Evolutionary conservation across 2,797 vertebrate genomes (phyloP).

Genomic region (Danio albolineatus): DNA sequence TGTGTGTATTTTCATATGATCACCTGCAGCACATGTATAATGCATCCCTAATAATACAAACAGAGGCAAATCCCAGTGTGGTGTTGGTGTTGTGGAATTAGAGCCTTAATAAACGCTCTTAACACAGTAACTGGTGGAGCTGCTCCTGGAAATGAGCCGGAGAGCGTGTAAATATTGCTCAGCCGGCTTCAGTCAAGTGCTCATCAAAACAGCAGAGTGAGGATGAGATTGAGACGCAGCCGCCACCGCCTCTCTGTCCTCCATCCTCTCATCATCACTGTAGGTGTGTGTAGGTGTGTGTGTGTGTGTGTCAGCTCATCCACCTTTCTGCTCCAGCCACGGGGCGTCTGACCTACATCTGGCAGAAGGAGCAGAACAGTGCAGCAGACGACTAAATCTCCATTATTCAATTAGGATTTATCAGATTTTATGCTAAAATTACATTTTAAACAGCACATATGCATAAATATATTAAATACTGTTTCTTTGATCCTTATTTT

Average conservation of each 20-base stretch:
- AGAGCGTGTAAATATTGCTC: constrained; percentile 46
- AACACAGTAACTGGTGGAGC: constrained; percentile 1
- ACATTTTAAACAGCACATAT: too few relatives aligned
- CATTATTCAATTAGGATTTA: too few relatives aligned
- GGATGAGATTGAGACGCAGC: constrained; percentile 30
- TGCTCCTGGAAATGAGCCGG: constrained; percentile 33
- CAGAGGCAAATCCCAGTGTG: background rate
- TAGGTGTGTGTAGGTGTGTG: constrained; percentile 67
- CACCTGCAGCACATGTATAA: background rate
- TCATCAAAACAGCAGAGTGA: constrained; percentile 45
- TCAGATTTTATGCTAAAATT: too few relatives aligned
- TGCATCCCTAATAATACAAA: background rate
- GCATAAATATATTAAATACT: too few relatives aligned
- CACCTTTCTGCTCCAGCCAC: constrained; percentile 58
- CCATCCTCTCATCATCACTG: constrained; percentile 57
- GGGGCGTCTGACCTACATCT: constrained; percentile 77
- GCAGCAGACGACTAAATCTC: background rate
- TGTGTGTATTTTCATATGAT: background rate
- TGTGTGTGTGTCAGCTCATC: constrained; percentile 50
- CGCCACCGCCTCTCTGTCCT: constrained; percentile 36
- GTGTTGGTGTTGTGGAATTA: background rate
- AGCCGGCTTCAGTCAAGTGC: constrained; percentile 48
- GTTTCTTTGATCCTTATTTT: too few relatives aligned
- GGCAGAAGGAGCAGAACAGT: constrained; percentile 59
- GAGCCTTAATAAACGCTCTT: constrained; percentile 35